Conservation (phyloP, 2,113 vertebrate species). For the Oxyruncus cristatus region DNA sequence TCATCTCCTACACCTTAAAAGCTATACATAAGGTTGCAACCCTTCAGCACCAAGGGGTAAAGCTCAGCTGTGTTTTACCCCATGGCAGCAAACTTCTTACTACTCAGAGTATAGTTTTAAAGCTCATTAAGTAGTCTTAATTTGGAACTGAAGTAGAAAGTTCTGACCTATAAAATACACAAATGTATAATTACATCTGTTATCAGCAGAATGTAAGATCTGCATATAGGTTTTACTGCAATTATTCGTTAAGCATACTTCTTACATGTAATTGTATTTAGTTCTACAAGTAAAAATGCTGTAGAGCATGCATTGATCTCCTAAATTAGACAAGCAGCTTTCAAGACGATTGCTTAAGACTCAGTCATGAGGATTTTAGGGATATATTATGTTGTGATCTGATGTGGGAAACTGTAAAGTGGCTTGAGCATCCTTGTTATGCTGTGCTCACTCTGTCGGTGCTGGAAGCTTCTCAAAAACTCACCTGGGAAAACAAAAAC, state of each 20-base stretch:
- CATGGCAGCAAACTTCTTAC: background rate
- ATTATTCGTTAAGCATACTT: background rate
- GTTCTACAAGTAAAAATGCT: background rate
- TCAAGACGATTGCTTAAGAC: background rate
- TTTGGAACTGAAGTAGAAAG: background rate
- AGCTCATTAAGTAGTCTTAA: conserved; percentile 3
- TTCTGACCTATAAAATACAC: conserved; percentile 3
- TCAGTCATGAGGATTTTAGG: background rate
- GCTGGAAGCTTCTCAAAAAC: background rate
- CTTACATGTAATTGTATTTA: background rate
- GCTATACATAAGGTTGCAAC: background rate
- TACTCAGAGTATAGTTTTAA: background rate
- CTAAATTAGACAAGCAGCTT: background rate
- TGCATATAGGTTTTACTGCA: background rate
- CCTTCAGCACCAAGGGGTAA: background rate
- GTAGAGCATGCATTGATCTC: background rate
- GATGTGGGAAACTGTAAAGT: background rate
- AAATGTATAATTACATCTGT: background rate
- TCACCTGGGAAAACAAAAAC: background rate
- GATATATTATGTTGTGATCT: background rate
- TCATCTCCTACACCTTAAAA: background rate
- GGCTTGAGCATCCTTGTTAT: background rate
- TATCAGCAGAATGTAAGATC: background rate
- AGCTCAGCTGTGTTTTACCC: background rate
- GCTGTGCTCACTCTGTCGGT: background rate